These are phyloP conservation scores for Bergia sp. DNA, from an alignment of 92 coral and sea anemone species.

Conservation along the genomic window DNA sequence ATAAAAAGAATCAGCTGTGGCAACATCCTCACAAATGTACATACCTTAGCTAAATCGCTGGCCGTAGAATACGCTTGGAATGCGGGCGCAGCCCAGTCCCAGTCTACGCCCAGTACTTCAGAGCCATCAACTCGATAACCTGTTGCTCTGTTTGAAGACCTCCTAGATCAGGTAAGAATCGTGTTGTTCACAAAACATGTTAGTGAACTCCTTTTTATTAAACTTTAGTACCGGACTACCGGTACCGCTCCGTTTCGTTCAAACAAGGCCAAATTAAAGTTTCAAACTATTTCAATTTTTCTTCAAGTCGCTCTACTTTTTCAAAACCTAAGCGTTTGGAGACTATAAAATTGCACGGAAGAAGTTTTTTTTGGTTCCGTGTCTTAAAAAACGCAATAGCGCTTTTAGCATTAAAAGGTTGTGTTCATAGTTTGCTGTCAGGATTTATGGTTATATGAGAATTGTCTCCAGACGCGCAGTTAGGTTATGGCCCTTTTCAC, in stretches of 20 bases:
- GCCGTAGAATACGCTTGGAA: slow-evolving; percentile 85
- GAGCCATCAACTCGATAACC: slow-evolving; percentile 73
- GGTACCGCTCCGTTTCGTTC: neutral
- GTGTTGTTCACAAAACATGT: too few species aligned
- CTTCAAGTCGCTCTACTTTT: neutral
- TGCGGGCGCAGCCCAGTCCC: slow-evolving; percentile 99
- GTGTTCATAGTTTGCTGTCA: too few species aligned
- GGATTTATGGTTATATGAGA: too few species aligned
- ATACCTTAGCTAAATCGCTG: slow-evolving; percentile 87
- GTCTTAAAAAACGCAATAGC: too few species aligned
- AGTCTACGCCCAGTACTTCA: slow-evolving; percentile 70
- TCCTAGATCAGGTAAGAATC: slow-evolving; percentile 43
- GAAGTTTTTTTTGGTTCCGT: too few species aligned
- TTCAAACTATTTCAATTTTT: neutral
- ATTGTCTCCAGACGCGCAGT: too few species aligned
- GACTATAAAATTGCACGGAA: too few species aligned
- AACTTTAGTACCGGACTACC: too few species aligned
- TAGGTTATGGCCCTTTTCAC: too few species aligned
- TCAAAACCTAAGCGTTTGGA: neutral
- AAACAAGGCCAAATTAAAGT: neutral
- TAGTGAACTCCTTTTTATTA: too few species aligned
- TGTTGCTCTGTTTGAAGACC: slow-evolving; percentile 73
- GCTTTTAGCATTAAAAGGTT: too few species aligned
- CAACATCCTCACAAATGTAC: slow-evolving; percentile 8
- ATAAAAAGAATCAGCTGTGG: neutral